Base-by-base conservation (phyloP, 2,888 invertebrate species). In the Rosalia funebris region DNA sequence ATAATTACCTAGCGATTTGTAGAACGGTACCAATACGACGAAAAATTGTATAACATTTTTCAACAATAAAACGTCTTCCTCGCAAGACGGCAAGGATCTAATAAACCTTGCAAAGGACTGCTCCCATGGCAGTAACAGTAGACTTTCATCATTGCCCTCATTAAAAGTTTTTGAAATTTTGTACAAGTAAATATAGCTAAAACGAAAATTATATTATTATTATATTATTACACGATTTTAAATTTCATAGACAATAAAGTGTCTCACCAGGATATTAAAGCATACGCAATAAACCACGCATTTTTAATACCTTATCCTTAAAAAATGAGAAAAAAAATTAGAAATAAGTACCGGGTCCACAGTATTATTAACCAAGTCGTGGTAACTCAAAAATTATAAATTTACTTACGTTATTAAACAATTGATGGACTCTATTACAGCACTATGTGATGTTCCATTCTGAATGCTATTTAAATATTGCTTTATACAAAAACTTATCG, bases 1-100 rank as follows among this genome's bases (percentile, higher is more conserved):
- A 4, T 2, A 48, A 45, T 64, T 69, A 76, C 76, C 73, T 63
- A 67, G 57, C 52, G 62, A 63, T 66, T 74, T 75, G 63, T 79
- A 76, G 57, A 77, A 71, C n/a, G 76, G 70, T 14, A 77, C 67
- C 20, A 81, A 61, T 9, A 68, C 7, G 3, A 58, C 57, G 25
- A 81, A 62, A 62, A 79, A 75, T 39, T 75, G 68, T n/a, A 79
- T 69, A 46, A 87, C 80, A 20, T 84, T 77, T 1, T 84, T 81
- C 45, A 91, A 83, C 19, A 91, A 77, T 12, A 84, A 79, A 14
- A 85, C 84, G 75, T 91, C 91, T 34, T 88, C 86, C 45, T 84
- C 81, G 45, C 86, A 88, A 0, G 89, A 86, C 0, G 91, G 91
- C 42, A 88, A 84, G 1, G 88, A 84, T 57, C 83, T 80, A 37